These are phyloP conservation scores for Trichogramma pretiosum DNA, from an alignment of 1,140 invertebrate species.

Conservation along the genomic window DNA sequence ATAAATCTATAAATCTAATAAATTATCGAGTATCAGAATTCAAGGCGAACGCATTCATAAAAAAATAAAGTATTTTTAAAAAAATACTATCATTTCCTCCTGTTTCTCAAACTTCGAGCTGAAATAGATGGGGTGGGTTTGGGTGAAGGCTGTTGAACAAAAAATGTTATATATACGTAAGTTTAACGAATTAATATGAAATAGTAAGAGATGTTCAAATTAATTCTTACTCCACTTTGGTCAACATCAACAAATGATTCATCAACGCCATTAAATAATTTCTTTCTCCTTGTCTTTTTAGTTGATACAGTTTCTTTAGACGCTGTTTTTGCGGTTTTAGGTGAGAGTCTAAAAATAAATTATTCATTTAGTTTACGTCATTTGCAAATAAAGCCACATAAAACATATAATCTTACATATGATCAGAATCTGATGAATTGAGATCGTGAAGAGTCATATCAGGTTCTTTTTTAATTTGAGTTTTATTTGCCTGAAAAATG, in stretches of 20 bases:
- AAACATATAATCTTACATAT: slow-evolving; percentile 22
- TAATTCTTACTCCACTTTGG: slow-evolving; percentile 17
- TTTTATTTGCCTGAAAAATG: background rate
- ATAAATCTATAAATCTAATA: too few species aligned
- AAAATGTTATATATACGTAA: slow-evolving; percentile 3
- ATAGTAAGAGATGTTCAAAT: slow-evolving; percentile 1
- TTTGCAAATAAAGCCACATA: too few species aligned
- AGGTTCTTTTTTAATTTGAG: slow-evolving; percentile 6
- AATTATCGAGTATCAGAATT: too few species aligned
- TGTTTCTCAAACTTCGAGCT: slow-evolving; percentile 25
- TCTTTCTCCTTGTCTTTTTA: slow-evolving; percentile 22
- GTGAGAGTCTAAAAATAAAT: slow-evolving; percentile 6
- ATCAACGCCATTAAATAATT: slow-evolving; percentile 21
- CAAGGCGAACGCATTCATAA: too few species aligned
- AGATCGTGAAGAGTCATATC: slow-evolving; percentile 16
- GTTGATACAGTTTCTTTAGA: slow-evolving; percentile 8
- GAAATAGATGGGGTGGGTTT: background rate
- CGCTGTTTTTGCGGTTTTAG: slow-evolving; percentile 10
- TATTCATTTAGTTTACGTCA: background rate
- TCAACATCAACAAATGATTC: slow-evolving; percentile 27
- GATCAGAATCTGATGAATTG: slow-evolving; percentile 25
- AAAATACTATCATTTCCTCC: slow-evolving; percentile 20
- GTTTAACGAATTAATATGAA: background rate
- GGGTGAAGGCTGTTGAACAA: slow-evolving; percentile 5
- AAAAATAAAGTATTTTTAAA: too few species aligned